phyloP scores from a whole-genome alignment of 2,888 invertebrate genomes.

The Rhogogaster chlorosoma region DNA sequence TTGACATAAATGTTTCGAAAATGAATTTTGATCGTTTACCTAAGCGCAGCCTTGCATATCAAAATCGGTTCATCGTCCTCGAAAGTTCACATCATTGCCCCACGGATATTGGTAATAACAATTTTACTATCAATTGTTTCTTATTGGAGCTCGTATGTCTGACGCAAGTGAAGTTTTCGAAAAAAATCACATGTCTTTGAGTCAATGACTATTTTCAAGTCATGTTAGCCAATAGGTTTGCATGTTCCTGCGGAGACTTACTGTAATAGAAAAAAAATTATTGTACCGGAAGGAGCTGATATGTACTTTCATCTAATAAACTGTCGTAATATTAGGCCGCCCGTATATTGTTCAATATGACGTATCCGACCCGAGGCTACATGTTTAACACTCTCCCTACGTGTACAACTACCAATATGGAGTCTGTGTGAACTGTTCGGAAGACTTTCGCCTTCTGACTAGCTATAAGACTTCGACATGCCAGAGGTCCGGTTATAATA shows the following conservation, averaged over 20 bases:
- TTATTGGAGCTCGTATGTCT: not conserved
- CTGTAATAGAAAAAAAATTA: not conserved
- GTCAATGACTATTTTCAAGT: not conserved
- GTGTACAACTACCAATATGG: not conserved
- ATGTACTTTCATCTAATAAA: not conserved
- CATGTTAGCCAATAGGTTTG: not conserved
- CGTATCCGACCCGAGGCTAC: conserved; percentile 14
- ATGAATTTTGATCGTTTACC: not conserved
- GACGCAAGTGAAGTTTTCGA: not conserved
- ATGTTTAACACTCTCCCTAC: conserved; percentile 8
- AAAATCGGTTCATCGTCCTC: not conserved
- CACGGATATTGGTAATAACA: not conserved
- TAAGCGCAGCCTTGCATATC: not conserved
- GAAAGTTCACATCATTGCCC: not conserved
- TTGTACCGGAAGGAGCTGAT: not conserved
- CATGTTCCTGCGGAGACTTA: not conserved
- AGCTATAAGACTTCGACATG: not conserved
- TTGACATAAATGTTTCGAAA: not conserved
- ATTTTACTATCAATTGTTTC: not conserved
- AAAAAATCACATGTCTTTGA: not conserved
- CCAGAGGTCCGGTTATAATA: not conserved
- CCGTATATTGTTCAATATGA: conserved; percentile 1
- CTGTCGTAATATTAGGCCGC: not conserved
- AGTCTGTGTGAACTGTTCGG: conserved; percentile 27
- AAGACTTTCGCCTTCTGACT: conserved; percentile 31